phyloP scores from a whole-genome alignment of 2,113 vertebrate genomes.

The Phainopepla nitens region DNA sequence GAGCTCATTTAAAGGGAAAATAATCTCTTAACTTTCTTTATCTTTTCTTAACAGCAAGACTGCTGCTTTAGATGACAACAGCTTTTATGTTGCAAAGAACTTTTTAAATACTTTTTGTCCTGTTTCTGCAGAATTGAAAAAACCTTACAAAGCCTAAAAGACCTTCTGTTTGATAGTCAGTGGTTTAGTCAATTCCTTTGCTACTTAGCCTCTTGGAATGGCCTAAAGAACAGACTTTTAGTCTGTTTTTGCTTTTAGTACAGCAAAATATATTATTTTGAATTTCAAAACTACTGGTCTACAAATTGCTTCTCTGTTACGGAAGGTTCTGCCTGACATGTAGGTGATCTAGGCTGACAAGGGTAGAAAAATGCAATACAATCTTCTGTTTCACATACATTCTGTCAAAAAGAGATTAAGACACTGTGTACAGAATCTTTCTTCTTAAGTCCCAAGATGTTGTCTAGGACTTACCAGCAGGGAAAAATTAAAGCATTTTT shows the following conservation, averaged over 20 bases:
- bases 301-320: background rate
- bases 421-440: background rate
- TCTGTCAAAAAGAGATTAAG: background rate
- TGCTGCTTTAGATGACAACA: background rate
- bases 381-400: background rate
- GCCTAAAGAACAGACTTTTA: background rate
- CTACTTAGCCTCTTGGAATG: background rate
- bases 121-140: background rate
- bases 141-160: background rate
- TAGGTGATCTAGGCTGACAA: background rate
- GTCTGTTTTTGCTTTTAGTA: background rate
- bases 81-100: background rate
- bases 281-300: background rate
- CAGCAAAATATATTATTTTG: background rate
- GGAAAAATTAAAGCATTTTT: background rate
- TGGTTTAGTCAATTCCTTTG: background rate
- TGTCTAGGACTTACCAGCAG: background rate
- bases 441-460: background rate
- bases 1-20: background rate
- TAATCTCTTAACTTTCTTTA: background rate
- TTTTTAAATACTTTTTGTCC: background rate
- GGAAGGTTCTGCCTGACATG: rapidly evolving
- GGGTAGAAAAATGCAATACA: background rate
- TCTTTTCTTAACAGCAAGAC: background rate
- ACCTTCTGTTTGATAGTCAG: background rate